Evolutionary conservation across 2,113 vertebrate genomes (phyloP), one percentile per base, ranked within the genome.

Genomic region (Peromyscus leucopus): DNA sequence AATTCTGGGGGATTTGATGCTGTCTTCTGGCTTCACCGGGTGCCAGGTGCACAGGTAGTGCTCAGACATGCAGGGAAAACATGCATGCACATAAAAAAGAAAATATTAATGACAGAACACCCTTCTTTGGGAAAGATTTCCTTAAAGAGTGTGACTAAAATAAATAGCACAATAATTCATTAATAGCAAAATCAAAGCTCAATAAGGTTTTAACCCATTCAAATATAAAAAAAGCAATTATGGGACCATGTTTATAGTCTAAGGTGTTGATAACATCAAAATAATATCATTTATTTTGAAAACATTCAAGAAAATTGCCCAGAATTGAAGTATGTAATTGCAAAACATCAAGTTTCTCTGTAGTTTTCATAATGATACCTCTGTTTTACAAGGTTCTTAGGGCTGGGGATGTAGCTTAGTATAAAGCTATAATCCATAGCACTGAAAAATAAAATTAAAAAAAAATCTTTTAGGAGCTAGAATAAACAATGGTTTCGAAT

Each of bases 341-440:
- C 19, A 84, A 82, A 42, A 28, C 24, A 59, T 17, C 57, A 63
- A 95, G 59, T 42, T 76, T 78, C 72, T 95, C n/a, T 36, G 22
- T 59, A 84, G 55, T 87, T 90, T 91, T 78, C 7, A 74, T 42
- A 95, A 79, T 71, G 7, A 71, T 42, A 1, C 61, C 57, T 63
- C 24, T 24, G 76, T 57, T 93, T 95, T 95, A 90, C 33, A 92
- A 83, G 33, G 22, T 31, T 91, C 61, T 86, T 33, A 67, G 21
- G n/a, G 13, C n/a, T 28, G 59, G 13, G 36, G 2, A 16, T 42
- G 82, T 63, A 0, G 3, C 13, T 84, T 85, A 10, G 59, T 42
- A 26, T 85, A 46, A 65, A 85, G n/a, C 16, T 13, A 85, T 4
- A 46, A 21, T 42, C 26, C 7, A 65, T 59, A 65, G 82, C 10